A percentile compares a stretch with the other conserved stretches of the same genome.
phyloP scores from a whole-genome alignment of 2,888 invertebrate species.

The Noctuana brunneofusca region DNA sequence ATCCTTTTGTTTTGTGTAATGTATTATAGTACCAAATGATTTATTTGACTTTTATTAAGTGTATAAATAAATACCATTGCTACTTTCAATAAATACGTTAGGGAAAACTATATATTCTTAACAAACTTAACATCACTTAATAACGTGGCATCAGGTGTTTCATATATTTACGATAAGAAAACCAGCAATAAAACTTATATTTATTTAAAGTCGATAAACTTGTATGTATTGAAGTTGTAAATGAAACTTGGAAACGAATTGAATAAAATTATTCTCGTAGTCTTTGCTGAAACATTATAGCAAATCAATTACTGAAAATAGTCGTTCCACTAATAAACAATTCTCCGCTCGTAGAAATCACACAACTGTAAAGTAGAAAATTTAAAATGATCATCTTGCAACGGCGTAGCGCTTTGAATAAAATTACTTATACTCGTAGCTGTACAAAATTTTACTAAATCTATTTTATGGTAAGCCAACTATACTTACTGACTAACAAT shows the following conservation, averaged over 20 bases:
- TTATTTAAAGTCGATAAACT: too few relatives aligned
- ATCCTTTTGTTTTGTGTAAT: too few relatives aligned
- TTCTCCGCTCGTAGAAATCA: background rate
- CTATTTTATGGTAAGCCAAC: slow-evolving; percentile 2
- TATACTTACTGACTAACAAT: slow-evolving; percentile 3
- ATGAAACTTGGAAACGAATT: background rate
- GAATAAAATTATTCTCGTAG: background rate
- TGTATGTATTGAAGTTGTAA: too few relatives aligned
- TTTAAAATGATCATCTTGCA: background rate
- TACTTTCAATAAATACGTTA: too few relatives aligned
- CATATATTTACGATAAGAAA: too few relatives aligned
- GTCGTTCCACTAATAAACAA: background rate
- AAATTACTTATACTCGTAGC: background rate
- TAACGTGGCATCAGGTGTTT: too few relatives aligned
- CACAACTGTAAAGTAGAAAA: slow-evolving; percentile 2
- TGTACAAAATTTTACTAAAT: background rate
- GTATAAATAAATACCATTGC: too few relatives aligned
- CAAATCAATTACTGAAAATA: background rate
- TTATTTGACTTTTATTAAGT: too few relatives aligned
- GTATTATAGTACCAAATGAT: too few relatives aligned
- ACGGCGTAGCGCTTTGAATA: background rate
- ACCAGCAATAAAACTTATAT: too few relatives aligned
- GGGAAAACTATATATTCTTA: too few relatives aligned
- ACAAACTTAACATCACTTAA: too few relatives aligned
- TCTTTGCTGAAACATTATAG: background rate